Conservation (phyloP, 2,113 vertebrate genomes). For the Callionymus lyra region DNA sequence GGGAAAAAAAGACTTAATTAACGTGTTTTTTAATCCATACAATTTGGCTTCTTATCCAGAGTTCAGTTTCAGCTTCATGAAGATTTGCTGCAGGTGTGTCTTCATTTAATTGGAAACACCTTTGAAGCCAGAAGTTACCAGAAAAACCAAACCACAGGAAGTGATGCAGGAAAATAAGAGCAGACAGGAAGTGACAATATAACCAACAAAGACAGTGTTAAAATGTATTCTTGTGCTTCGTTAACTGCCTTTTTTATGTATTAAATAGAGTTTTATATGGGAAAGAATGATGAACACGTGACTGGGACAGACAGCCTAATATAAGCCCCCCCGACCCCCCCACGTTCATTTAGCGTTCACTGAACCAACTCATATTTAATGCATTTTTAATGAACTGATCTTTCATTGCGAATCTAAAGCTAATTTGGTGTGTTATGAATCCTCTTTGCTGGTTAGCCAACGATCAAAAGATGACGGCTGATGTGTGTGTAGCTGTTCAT, state of each 20-base stretch:
- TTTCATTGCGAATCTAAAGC: slow-evolving; percentile 53
- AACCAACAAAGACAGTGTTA: too few relatives aligned
- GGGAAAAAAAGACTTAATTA: too few relatives aligned
- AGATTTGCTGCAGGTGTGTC: too few relatives aligned
- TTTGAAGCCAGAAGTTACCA: too few relatives aligned
- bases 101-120: too few relatives aligned
- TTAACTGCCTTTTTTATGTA: neutral
- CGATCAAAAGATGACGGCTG: slow-evolving; percentile 20
- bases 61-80: too few relatives aligned
- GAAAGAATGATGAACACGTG: neutral
- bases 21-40: too few relatives aligned
- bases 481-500: neutral
- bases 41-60: too few relatives aligned
- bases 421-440: slow-evolving; percentile 47
- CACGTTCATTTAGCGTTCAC: slow-evolving; percentile 51
- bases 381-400: slow-evolving; percentile 62
- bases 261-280: neutral
- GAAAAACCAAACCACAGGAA: too few relatives aligned
- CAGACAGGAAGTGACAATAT: too few relatives aligned
- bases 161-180: too few relatives aligned
- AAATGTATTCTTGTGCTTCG: too few relatives aligned
- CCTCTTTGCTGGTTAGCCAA: slow-evolving; percentile 32
- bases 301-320: slow-evolving; percentile 9
- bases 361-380: slow-evolving; percentile 55
- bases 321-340: slow-evolving; percentile 28